A percentile compares a stretch with the other conserved stretches of the same genome.
Evolutionary conservation across 2,797 vertebrate species (phyloP).

Genomic region (Eleutherodactylus coqui): DNA sequence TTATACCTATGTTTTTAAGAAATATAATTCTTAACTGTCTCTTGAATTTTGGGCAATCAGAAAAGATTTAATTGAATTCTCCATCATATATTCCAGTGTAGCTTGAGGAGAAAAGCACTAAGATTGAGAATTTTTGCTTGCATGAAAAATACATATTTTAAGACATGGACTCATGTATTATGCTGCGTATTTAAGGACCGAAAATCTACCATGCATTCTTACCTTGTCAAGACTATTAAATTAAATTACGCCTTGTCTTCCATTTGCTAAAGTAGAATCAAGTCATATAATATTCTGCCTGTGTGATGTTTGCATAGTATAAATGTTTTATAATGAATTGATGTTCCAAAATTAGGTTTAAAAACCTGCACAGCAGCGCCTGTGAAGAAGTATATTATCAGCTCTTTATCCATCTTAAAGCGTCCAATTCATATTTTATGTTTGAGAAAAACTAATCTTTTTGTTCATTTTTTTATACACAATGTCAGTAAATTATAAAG

Average conservation of each 20-base stretch:
- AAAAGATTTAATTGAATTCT: conserved; percentile 24
- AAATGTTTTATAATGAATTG: conserved; percentile 51
- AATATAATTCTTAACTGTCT: not conserved
- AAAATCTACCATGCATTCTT: conserved; percentile 34
- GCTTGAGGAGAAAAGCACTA: conserved; percentile 16
- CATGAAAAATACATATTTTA: conserved; percentile 53
- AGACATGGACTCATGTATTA: conserved; percentile 28
- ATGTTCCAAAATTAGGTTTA: conserved; percentile 30
- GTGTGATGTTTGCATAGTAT: conserved; percentile 52
- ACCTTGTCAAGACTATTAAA: conserved; percentile 57
- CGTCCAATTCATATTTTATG: conserved; percentile 18
- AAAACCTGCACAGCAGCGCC: conserved; percentile 3
- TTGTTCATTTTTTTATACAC: conserved; percentile 13
- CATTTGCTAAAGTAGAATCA: conserved; percentile 29
- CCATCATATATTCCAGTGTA: conserved; percentile 30
- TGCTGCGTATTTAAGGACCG: conserved; percentile 47
- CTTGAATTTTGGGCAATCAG: not conserved
- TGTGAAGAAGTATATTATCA: conserved; percentile 35
- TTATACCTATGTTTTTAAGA: not conserved
- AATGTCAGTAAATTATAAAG: conserved; percentile 21
- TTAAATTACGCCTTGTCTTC: conserved; percentile 41
- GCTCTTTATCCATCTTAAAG: conserved; percentile 47
- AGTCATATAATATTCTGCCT: conserved; percentile 46
- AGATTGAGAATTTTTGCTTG: conserved; percentile 33
- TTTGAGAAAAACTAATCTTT: conserved; percentile 25